phyloP scores from a whole-genome alignment of 2,797 vertebrate genomes.

The Rallus crepitans region DNA sequence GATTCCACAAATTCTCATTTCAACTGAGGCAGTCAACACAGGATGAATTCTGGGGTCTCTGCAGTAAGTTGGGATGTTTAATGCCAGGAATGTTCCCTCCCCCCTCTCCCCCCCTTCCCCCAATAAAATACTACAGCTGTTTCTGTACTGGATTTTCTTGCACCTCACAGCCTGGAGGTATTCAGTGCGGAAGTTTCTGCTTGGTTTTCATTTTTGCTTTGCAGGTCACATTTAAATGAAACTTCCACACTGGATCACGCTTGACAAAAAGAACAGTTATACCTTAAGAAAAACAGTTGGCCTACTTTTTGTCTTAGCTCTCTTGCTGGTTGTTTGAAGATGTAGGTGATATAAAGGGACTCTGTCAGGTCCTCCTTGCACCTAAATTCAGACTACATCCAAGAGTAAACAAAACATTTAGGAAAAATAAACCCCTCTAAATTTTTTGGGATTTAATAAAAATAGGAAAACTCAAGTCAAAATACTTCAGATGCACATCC shows the following conservation, averaged over 20 bases:
- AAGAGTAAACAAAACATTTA: neutral
- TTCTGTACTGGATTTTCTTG: neutral
- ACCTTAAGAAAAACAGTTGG: neutral
- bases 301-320: slow-evolving; percentile 28
- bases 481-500: neutral
- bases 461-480: neutral
- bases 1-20: neutral
- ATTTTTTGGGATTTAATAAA: neutral
- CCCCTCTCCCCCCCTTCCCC: accelerated
- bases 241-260: neutral
- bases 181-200: neutral
- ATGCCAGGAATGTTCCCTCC: neutral
- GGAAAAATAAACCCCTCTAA: accelerated
- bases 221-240: slow-evolving; percentile 35
- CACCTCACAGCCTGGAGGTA: neutral
- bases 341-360: neutral
- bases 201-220: slow-evolving; percentile 3
- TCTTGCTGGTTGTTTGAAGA: neutral
- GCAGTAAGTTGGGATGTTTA: neutral
- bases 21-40: neutral
- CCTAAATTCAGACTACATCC: neutral
- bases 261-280: neutral
- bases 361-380: neutral
- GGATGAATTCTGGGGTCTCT: neutral
- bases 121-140: neutral